Evolutionary conservation across 2,113 vertebrate species (phyloP).

Genomic region (Hassar affinis): DNA sequence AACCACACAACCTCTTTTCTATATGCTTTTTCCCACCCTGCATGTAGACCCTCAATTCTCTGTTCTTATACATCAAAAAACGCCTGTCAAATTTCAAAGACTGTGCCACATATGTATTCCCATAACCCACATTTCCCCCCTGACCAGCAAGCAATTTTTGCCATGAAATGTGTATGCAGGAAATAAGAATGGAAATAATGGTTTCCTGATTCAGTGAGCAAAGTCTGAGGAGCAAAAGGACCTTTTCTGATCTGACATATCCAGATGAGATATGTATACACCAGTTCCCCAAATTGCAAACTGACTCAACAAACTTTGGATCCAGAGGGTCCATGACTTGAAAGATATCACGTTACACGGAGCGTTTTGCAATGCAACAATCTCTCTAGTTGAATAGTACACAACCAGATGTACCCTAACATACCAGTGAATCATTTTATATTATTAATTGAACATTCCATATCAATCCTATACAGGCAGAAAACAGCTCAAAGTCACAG

Average conservation of each 20-base stretch:
- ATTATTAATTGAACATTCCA: neutral
- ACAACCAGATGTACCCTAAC: neutral
- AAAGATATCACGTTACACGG: neutral
- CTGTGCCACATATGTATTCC: slow-evolving; percentile 12
- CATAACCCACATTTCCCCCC: neutral
- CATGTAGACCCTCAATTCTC: neutral
- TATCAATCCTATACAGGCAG: neutral
- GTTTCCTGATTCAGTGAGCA: slow-evolving; percentile 40
- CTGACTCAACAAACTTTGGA: neutral
- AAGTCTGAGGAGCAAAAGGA: slow-evolving; percentile 19
- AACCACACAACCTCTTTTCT: neutral
- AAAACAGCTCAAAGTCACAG: neutral
- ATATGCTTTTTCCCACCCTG: slow-evolving; percentile 3
- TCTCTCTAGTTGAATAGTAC: neutral
- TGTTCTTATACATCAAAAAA: neutral
- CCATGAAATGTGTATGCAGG: slow-evolving; percentile 28
- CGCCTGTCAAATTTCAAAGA: neutral
- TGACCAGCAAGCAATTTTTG: slow-evolving; percentile 29
- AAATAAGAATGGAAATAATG: slow-evolving; percentile 32
- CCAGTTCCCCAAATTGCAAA: slow-evolving; percentile 6
- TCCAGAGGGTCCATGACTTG: neutral
- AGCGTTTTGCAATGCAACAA: neutral
- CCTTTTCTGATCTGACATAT: slow-evolving; percentile 34
- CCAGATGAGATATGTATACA: slow-evolving; percentile 32
- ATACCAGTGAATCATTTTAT: neutral